Base-by-base conservation (phyloP, 1,140 invertebrate genomes). In the Sarcophaga peregrina region DNA sequence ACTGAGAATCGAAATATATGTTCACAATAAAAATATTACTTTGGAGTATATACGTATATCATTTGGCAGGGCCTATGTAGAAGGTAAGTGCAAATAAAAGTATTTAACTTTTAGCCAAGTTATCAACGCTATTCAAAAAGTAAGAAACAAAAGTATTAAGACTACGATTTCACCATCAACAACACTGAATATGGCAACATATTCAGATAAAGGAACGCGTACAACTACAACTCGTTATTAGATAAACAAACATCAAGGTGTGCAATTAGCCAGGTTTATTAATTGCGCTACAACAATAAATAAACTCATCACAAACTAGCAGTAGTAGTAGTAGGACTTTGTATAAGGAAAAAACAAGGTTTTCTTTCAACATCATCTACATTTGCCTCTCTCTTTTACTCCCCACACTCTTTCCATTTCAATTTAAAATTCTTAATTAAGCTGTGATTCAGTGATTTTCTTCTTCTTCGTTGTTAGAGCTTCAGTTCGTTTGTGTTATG, bases 251-350 rank as follows among this genome's bases (percentile, higher is more conserved):
- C 62, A 68, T 68, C 62, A 68, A 68, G 62, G 62, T 68, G 62
- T 68, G 62, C 62, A 68, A 68, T 68, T 68, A 68, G 62, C 62
- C 62, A 68, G 62, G 62, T 68, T 68, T 68, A 68, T 68, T 68
- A 68, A 68, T 68, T 68, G 62, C n/a, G 62, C 62, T 68, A 68
- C 62, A 68, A 68, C 20, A 68, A 68, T 25, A 68, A 68, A 68
- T 68, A 68, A 68, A 68, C 62, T 68, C 62, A 68, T 68, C 62
- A 10, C 7, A 25, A 68, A 68, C 62, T 68, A 68, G 62, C 62
- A 68, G 25, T 37, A 37, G 25, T 37, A 37, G 25, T 37, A 37
- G 25, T 37, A 37, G 25, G 1, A 1, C 25, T 37, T 37, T 37
- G 25, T 37, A 37, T 37, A 37, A 2, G 25, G 25, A 1, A 37